phyloP scores from a whole-genome alignment of 2,113 vertebrate genomes.

The Cyanistes caeruleus region DNA sequence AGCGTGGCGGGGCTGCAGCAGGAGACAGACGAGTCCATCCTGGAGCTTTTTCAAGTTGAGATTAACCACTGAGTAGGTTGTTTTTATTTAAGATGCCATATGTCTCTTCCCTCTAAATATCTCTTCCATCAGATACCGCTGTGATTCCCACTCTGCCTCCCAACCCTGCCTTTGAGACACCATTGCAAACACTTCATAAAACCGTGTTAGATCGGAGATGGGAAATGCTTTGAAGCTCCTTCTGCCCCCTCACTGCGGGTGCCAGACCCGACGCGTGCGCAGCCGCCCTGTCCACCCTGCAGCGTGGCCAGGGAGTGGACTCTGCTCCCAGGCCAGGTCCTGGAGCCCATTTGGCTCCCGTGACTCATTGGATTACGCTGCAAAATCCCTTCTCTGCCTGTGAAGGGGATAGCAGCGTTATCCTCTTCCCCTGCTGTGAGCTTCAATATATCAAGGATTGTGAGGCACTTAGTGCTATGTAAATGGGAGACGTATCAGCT shows the following conservation, averaged over 20 bases:
- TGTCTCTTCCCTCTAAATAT: conserved; percentile 64
- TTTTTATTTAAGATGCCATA: conserved; percentile 64
- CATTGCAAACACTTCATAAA: conserved; percentile 1
- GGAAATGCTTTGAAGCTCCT: background rate
- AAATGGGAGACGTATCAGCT: conserved; percentile 64
- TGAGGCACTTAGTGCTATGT: conserved; percentile 59
- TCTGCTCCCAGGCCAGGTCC: accelerated
- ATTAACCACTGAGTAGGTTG: conserved; percentile 49
- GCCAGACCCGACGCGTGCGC: accelerated
- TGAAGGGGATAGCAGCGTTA: background rate
- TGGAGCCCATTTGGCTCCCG: background rate
- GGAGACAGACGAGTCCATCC: background rate
- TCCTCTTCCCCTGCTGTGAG: conserved; percentile 28
- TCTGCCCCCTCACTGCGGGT: background rate
- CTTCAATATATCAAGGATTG: conserved; percentile 31
- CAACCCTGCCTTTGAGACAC: conserved; percentile 29
- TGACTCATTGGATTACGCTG: background rate
- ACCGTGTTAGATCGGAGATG: background rate
- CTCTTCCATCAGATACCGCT: conserved; percentile 51
- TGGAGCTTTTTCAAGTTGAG: conserved; percentile 55
- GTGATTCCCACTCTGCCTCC: conserved; percentile 35
- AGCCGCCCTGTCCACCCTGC: background rate
- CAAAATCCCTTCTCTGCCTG: background rate
- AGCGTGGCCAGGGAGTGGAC: accelerated
- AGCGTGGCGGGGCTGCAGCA: background rate